Percentiles rank a stretch among this genome's conserved stretches.
phyloP scores from a whole-genome alignment of 2,888 invertebrate genomes.

The Nomada ferruginata region DNA sequence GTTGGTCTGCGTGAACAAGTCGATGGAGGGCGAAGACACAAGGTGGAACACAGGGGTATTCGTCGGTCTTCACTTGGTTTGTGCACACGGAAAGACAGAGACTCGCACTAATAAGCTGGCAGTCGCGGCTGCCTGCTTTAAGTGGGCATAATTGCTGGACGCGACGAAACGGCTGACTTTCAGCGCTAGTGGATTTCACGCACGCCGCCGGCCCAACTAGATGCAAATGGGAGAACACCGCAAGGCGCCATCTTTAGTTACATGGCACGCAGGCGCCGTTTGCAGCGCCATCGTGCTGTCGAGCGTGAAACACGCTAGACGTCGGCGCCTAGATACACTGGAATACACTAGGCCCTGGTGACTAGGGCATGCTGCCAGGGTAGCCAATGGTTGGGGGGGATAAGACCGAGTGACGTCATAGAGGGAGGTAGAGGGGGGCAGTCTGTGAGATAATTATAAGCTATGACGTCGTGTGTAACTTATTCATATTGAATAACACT shows the following conservation, averaged over 20 bases:
- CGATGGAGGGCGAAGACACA: conserved; percentile 41
- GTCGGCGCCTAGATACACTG: no score
- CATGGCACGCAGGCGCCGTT: conserved; percentile 7
- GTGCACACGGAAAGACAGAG: conserved; percentile 41
- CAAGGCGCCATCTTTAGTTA: conserved; percentile 51
- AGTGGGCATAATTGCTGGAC: conserved; percentile 53
- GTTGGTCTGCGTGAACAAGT: conserved; percentile 21
- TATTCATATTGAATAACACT: no score
- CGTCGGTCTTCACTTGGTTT: conserved; percentile 37
- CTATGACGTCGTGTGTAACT: no score
- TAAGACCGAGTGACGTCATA: not conserved
- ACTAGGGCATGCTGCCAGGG: no score
- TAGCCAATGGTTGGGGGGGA: no score
- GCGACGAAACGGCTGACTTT: conserved; percentile 42
- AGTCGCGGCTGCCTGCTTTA: conserved; percentile 51
- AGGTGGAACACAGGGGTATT: conserved; percentile 41
- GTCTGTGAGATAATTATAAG: no score
- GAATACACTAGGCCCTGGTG: no score
- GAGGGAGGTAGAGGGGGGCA: not conserved
- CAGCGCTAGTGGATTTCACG: conserved; percentile 47
- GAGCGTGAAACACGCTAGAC: not conserved
- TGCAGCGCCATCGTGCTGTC: not conserved
- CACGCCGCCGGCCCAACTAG: conserved; percentile 57
- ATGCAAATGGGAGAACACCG: conserved; percentile 59
- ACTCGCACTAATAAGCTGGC: conserved; percentile 41